A percentile compares a stretch with the other conserved stretches of the same genome.
Evolutionary conservation across 2,113 vertebrate genomes (phyloP).

Genomic region (Catharus minimus): DNA sequence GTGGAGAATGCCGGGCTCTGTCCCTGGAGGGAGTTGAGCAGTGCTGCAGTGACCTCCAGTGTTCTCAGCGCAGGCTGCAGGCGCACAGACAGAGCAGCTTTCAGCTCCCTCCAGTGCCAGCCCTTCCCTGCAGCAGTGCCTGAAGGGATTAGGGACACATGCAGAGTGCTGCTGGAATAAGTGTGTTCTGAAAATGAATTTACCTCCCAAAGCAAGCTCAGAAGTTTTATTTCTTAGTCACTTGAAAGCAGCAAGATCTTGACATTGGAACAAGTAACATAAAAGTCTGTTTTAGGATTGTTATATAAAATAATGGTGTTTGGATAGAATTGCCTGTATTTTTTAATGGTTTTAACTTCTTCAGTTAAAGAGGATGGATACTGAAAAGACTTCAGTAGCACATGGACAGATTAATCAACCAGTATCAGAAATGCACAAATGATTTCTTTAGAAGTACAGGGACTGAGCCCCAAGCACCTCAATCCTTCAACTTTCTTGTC

Average conservation of each 20-base stretch:
- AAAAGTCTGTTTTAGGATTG: background rate
- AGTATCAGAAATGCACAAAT: background rate
- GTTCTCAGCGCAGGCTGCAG: conserved; percentile 11
- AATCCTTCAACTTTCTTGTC: background rate
- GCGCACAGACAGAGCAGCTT: background rate
- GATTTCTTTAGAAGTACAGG: background rate
- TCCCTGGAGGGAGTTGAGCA: background rate
- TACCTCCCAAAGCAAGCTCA: background rate
- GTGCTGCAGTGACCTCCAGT: conserved; percentile 31
- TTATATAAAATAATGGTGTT: background rate
- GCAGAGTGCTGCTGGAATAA: background rate
- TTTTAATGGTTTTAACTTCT: background rate
- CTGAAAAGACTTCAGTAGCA: background rate
- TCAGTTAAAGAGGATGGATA: background rate
- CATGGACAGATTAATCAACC: background rate
- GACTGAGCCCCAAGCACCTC: background rate
- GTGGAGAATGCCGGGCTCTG: background rate
- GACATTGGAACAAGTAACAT: background rate
- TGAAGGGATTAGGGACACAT: background rate
- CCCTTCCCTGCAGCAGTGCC: background rate
- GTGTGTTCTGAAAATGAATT: background rate
- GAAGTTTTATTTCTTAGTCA: background rate
- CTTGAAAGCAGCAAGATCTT: background rate
- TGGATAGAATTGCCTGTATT: background rate
- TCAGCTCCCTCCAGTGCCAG: fast-evolving